Conservation (phyloP, 1,140 invertebrate genomes). For the Laupala kohalensis region DNA sequence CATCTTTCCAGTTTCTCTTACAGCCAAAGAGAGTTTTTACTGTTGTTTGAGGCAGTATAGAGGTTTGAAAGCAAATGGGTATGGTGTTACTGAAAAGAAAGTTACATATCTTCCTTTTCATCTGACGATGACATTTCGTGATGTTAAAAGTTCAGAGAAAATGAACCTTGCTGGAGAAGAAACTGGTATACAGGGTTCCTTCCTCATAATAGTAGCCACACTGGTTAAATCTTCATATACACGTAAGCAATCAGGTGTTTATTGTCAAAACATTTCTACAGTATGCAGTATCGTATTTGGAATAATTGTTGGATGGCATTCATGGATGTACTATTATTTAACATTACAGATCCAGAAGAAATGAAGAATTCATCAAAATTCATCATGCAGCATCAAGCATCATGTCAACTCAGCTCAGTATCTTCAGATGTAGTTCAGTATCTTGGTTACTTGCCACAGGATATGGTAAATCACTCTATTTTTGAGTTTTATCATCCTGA, state of each 20-base stretch:
- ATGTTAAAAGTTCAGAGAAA: conserved; percentile 1
- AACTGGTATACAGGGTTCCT: neutral
- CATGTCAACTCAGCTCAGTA: conserved; percentile 58
- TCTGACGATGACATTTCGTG: conserved; percentile 46
- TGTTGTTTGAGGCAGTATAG: conserved; percentile 39
- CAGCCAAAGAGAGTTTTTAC: conserved; percentile 21
- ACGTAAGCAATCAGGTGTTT: too few relatives aligned
- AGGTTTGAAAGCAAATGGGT: conserved; percentile 38
- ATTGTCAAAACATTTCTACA: neutral
- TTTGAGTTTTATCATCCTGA: conserved; percentile 81
- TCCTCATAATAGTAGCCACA: neutral
- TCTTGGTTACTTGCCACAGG: conserved; percentile 79
- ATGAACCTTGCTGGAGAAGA: neutral
- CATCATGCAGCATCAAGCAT: conserved; percentile 59
- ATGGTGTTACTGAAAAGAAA: conserved; percentile 40
- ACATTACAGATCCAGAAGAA: conserved; percentile 45
- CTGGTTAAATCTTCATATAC: neutral
- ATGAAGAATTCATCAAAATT: conserved; percentile 42
- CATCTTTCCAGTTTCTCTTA: neutral
- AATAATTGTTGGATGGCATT: neutral
- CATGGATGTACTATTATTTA: neutral
- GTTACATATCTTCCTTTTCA: conserved; percentile 59
- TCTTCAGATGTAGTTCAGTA: conserved; percentile 65
- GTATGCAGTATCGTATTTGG: too few relatives aligned
- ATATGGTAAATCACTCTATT: conserved; percentile 65